These are phyloP conservation scores for Willisornis vidua DNA, from an alignment of 2,113 vertebrate genomes.

Conservation along the genomic window DNA sequence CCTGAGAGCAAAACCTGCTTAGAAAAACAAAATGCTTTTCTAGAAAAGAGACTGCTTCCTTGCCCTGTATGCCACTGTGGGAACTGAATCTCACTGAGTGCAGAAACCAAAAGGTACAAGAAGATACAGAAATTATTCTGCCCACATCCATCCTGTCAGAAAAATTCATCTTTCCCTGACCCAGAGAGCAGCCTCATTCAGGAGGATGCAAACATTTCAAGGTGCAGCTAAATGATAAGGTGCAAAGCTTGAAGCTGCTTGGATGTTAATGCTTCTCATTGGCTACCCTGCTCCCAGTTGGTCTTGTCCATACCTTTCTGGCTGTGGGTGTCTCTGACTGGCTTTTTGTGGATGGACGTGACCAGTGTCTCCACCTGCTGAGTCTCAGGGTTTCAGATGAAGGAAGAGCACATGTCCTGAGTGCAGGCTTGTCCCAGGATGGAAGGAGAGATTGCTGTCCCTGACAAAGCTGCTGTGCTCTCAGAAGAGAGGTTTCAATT, in stretches of 20 bases:
- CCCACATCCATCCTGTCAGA: background rate
- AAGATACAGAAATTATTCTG: background rate
- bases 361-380: background rate
- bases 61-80: background rate
- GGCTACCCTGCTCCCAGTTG: background rate
- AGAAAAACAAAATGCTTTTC: background rate
- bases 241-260: background rate
- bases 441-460: background rate
- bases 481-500: background rate
- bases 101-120: background rate
- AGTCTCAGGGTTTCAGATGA: background rate
- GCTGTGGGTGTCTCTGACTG: background rate
- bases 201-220: background rate
- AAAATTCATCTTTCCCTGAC: background rate
- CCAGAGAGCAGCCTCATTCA: background rate
- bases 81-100: background rate
- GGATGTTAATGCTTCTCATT: background rate
- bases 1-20: background rate
- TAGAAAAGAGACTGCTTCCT: background rate
- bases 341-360: background rate
- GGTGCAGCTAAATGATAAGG: background rate
- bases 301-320: background rate
- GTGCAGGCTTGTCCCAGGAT: fast-evolving
- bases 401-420: background rate
- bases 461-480: background rate